phyloP scores from a whole-genome alignment of 2,113 vertebrate species.

The Ramphastos sulfuratus region DNA sequence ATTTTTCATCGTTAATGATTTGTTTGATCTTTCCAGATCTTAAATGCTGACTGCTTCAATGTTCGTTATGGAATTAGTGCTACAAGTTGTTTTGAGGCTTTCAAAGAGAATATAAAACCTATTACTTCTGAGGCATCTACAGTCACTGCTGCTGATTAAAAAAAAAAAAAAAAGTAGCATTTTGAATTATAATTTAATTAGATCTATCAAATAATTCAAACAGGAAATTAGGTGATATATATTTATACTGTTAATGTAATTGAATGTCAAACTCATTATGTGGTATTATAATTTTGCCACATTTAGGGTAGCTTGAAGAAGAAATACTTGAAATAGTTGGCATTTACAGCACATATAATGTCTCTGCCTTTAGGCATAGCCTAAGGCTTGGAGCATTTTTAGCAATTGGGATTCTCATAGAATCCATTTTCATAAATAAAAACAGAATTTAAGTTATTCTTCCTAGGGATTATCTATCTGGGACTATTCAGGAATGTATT shows the following conservation, averaged over 20 bases:
- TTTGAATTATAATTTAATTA: conserved; percentile 47
- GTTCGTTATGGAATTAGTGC: not conserved
- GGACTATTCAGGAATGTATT: conserved; percentile 38
- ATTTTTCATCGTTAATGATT: not conserved
- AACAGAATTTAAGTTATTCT: conserved; percentile 45
- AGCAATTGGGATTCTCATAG: conserved; percentile 39
- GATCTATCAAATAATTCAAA: conserved; percentile 44
- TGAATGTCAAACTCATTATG: conserved; percentile 46
- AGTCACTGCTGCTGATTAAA: conserved; percentile 28
- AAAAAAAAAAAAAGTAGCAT: conserved; percentile 33
- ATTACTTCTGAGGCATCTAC: conserved; percentile 10
- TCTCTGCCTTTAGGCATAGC: conserved; percentile 57
- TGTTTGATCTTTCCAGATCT: not conserved
- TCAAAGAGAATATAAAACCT: not conserved
- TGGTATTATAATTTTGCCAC: conserved; percentile 17
- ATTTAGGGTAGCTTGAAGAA: conserved; percentile 31
- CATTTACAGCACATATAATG: conserved; percentile 42
- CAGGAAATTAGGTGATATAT: conserved; percentile 26
- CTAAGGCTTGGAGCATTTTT: conserved; percentile 64
- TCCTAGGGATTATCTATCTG: conserved; percentile 45
- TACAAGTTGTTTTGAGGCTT: not conserved
- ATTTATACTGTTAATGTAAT: conserved; percentile 33
- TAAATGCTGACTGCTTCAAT: not conserved
- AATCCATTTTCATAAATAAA: conserved; percentile 67
- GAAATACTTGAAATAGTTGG: conserved; percentile 40